These are phyloP conservation scores for Helicoverpa assulta DNA, from an alignment of 2,888 invertebrate species.

Conservation along the genomic window DNA sequence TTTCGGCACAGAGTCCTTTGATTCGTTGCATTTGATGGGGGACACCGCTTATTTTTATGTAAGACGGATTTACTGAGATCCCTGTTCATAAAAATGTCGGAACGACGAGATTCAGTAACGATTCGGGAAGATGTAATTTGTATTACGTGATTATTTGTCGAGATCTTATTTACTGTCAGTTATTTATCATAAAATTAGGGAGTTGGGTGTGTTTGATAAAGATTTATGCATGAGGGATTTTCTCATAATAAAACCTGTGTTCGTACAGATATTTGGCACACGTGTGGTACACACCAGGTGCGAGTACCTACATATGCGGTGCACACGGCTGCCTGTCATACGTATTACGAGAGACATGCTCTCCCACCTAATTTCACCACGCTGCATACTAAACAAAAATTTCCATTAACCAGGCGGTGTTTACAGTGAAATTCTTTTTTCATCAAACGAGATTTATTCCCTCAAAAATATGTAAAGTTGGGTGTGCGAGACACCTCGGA, in stretches of 20 bases:
- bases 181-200: conserved; percentile 25
- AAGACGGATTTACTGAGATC: conserved; percentile 51
- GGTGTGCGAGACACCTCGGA: conserved; percentile 76
- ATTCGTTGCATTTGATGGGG: conserved; percentile 71
- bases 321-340: conserved; percentile 48
- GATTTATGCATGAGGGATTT: conserved; percentile 22
- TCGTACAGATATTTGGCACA: conserved; percentile 32
- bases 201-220: background rate
- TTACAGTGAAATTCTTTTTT: conserved; percentile 86
- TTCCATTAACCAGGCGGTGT: conserved; percentile 84
- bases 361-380: conserved; percentile 72
- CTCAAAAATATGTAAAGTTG: conserved; percentile 88
- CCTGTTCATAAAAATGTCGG: conserved; percentile 55
- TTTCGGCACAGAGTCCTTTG: conserved; percentile 75
- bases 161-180: conserved; percentile 22
- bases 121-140: conserved; percentile 57
- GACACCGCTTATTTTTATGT: conserved; percentile 59
- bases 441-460: conserved; percentile 87
- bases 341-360: conserved; percentile 57
- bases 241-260: conserved; percentile 14
- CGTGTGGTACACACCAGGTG: conserved; percentile 35
- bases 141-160: conserved; percentile 54
- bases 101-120: conserved; percentile 35
- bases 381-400: conserved; percentile 83
- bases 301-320: conserved; percentile 33